Base-by-base conservation (phyloP, 2,888 invertebrate species). In the Cyclophora albipunctata region DNA sequence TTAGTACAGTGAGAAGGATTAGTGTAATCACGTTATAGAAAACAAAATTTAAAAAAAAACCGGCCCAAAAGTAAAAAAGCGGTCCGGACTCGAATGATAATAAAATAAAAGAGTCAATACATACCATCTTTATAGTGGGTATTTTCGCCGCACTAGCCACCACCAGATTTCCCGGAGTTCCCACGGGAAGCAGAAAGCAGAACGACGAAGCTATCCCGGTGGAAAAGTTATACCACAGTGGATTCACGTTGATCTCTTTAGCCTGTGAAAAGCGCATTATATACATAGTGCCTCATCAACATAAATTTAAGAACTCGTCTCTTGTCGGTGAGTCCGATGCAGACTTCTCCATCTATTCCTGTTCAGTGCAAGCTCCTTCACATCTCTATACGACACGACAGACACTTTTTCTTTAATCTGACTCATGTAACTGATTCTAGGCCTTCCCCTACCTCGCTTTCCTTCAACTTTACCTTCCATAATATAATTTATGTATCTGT, bases 81-180 rank as follows among this genome's bases (percentile, higher is more conserved):
- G 40, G 5, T 40, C 40, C 40, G 7, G 40, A 3, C 7, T 20
- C 20, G 20, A 7, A 40, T 7, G 40, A 2, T 3, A 40, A 40
- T 40, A 40, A 40, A 40, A 40, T 7, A 40, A 40, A 40, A 7
- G 2, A 7, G 4, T 4, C 3, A 40, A 6, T 5, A 46, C 51
- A 47, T 63, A 84, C 86, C 84, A 87, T 84, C 68, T 80, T 77
- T 0, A 3, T 3, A 2, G 84, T 84, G 1, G 84, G 69, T 45
- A 90, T 68, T 37, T 66, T 72, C 0, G 87, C 90, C 41, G 81
- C 73, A 49, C 81, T 66, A 47, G 87, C 75, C 2, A 88, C 82
- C 3, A 91, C 75, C 0, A 91, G 84, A 59, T 91, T 91, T 0
- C 90, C 88, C 2, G 91, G 91, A 3, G 91, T 91, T 0, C 91